Base-by-base conservation (phyloP, 2,797 vertebrate species). In the Dicrostonyx torquatus region DNA sequence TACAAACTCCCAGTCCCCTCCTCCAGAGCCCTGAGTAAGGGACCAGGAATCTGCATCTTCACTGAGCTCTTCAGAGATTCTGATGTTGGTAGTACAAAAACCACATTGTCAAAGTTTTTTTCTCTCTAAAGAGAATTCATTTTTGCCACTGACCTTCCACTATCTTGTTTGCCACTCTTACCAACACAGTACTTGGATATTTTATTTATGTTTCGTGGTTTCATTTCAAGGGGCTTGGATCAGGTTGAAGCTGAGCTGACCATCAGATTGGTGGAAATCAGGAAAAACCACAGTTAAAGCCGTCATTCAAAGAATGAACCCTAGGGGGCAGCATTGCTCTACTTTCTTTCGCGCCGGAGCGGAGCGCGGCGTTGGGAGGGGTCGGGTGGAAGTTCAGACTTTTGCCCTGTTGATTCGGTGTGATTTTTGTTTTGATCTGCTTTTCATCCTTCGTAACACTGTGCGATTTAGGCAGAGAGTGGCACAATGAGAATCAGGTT, bases 391-490 rank as follows among this genome's bases (percentile, higher is more conserved):
- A 77, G 45, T 84, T 70, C 87, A 6, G 24, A 13, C 0, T 55
- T 80, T 20, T 40, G 60, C 7, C 48, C 48, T 22, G 14, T 13
- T 18, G 34, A 82, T 62, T 89, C 43, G 5, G 40, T 77, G 78
- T 20, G 29, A 40, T 58, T 87, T 91, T 77, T 62, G 37, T 92
- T 89, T 70, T 60, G 72, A 55, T 93, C 50, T 85, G 76, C 29
- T 94, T 95, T 92, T 87, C 76, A 89, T 90, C 77, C 72, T 92
- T 58, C 60, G 99, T 95, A 84, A 55, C n/a, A 45, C 29, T 66
- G 79, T 93, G 60, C 72, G 55, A 45, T 90, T 62, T 37, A 72
- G 82, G 68, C 2, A 89, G 40, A 73, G 34, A 53, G 60, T 34
- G n/a, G 88, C 64, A 80, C 48, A 43, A 4, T 22, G 72, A 64